A percentile compares a stretch with the other conserved stretches of the same genome.
phyloP scores from a whole-genome alignment of 2,113 vertebrate genomes.

The Microcebus jonahi region DNA sequence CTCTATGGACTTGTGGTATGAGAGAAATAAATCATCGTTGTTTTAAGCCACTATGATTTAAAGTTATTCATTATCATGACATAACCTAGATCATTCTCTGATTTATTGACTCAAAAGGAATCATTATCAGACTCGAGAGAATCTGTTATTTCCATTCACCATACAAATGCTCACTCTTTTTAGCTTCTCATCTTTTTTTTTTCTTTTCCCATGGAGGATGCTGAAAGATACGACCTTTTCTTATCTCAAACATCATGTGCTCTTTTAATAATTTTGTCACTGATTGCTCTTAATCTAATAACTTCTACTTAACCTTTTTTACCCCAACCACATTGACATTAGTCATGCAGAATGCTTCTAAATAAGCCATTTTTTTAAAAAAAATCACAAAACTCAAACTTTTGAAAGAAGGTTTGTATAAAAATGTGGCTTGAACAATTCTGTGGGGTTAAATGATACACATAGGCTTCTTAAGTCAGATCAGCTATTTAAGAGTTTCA shows the following conservation, averaged over 20 bases:
- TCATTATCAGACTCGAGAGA: background rate
- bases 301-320: background rate
- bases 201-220: background rate
- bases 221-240: background rate
- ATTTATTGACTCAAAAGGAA: background rate
- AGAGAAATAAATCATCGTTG: background rate
- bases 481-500: background rate
- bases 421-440: background rate
- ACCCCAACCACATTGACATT: background rate
- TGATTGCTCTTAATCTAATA: background rate
- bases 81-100: background rate
- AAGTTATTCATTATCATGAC: background rate
- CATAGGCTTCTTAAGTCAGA: background rate
- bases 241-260: background rate
- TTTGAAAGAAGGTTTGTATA: background rate
- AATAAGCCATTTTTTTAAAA: background rate
- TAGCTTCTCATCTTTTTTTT: background rate
- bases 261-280: background rate
- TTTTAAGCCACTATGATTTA: background rate
- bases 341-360: background rate
- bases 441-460: background rate
- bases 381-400: background rate
- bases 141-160: background rate
- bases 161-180: background rate
- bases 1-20: background rate